Base-by-base conservation (phyloP, 2,888 invertebrate species). In the Chrysolina americana region DNA sequence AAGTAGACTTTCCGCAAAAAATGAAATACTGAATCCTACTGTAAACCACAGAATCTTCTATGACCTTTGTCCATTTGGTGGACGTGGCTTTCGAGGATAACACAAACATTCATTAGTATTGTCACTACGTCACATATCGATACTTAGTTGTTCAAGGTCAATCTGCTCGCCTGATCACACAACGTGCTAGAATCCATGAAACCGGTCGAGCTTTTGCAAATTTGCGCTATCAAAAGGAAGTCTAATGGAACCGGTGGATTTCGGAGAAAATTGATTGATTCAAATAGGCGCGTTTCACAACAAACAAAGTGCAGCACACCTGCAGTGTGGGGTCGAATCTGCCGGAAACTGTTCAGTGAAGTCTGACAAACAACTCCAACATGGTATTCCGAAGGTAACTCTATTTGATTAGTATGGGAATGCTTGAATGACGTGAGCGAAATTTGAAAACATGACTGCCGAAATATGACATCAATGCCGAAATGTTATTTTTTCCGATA, bases 181-280 rank as follows among this genome's bases (percentile, higher is more conserved):
- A 28, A 59, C 59, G 59, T 59, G 59, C 23, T 36, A 59, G 36
- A 59, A 59, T 59, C 59, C 59, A n/a, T 59, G 59, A 28, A 59
- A n/a, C 21, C 36, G 28, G n/a, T 3, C 15, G 13, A 17, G 36
- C 15, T 36, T 10, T 36, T 59, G 59, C 9, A 15, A 59, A 36
- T 59, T 59, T 36, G 13, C n/a, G 59, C 59, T n/a, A 8, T 36
- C n/a, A 36, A 59, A 59, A 59, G 59, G 28, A 59, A 36, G 36
- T 36, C 28, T 36, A n/a, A 15, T 59, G 36, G n/a, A 59, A 10
- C 59, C 36, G 59, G 59, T 59, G 15, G 36, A 50, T 59, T 59
- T 59, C 28, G 23, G 36, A 59, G 59, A 59, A 28, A 28, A 36
- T 17, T 6, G 11, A 59, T 6, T 28, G 11, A 59, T 6, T 28